Conservation (phyloP, 2,888 invertebrate genomes). For the Eugnorisma glareosa region DNA sequence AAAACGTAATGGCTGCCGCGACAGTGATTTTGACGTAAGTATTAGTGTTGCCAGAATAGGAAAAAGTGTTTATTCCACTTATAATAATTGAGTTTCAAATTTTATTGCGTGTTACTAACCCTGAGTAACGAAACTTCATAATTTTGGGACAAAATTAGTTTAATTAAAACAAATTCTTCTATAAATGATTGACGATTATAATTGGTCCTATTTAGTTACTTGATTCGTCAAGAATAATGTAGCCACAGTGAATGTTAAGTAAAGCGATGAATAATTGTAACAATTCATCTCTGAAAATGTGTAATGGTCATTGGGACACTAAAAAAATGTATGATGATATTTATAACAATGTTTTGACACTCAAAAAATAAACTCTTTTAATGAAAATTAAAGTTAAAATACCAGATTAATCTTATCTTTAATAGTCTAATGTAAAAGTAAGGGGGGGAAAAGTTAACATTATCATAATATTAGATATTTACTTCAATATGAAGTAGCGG, state of each 20-base stretch:
- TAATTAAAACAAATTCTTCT: conserved; percentile 2
- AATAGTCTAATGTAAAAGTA: background rate
- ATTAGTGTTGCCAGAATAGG: background rate
- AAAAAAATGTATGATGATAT: conserved; percentile 1
- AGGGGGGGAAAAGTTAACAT: background rate
- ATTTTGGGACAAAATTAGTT: conserved; percentile 28
- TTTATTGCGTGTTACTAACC: conserved; percentile 30
- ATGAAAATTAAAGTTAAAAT: conserved; percentile 12
- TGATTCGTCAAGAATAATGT: conserved; percentile 17
- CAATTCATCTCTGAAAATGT: conserved; percentile 8
- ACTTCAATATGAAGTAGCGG: conserved; percentile 6
- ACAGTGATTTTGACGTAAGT: conserved; percentile 14
- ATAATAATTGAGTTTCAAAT: background rate
- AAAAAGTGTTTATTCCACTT: background rate
- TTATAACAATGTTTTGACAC: conserved; percentile 8
- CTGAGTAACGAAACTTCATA: conserved; percentile 33
- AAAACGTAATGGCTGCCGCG: background rate
- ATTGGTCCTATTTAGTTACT: conserved; percentile 8
- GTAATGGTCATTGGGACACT: conserved; percentile 14
- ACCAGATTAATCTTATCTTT: background rate
- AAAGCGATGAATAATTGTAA: conserved; percentile 6
- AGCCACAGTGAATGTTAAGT: conserved; percentile 2
- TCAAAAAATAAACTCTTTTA: conserved; percentile 14
- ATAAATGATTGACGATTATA: background rate
- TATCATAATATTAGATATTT: conserved; percentile 5